Percentiles rank a stretch among this genome's conserved stretches.
Conservation (phyloP, 2,888 invertebrate genomes). For the Mycalesis mineus region DNA sequence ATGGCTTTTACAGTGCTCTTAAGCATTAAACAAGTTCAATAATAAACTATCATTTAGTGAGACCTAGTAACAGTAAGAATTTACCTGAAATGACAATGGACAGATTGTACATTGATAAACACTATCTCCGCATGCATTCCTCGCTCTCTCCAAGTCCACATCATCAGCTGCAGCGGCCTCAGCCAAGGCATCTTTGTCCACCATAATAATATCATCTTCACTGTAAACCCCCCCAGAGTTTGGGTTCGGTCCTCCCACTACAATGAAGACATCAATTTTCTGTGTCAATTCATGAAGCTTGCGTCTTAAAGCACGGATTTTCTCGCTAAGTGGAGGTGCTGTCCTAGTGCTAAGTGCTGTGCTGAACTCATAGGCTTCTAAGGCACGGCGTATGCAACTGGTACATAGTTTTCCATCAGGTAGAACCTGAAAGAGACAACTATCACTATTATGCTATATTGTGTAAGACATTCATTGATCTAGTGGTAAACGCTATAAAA, state of each 20-base stretch:
- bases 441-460: too few species aligned
- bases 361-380: conserved; percentile 61
- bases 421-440: conserved; percentile 49
- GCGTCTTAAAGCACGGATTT: conserved; percentile 58
- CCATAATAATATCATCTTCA: conserved; percentile 70
- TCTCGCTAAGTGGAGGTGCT: conserved; percentile 60
- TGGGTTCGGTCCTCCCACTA: conserved; percentile 57
- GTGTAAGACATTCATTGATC: too few species aligned
- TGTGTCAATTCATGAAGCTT: conserved; percentile 64
- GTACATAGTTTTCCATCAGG: conserved; percentile 59
- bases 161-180: conserved; percentile 56
- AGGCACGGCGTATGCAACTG: conserved; percentile 52
- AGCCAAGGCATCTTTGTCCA: conserved; percentile 58
- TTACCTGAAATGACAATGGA: conserved; percentile 58
- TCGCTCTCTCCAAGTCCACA: conserved; percentile 50
- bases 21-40: too few species aligned
- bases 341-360: conserved; percentile 42
- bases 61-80: neutral
- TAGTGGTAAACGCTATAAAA: too few species aligned
- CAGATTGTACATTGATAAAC: conserved; percentile 69
- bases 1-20: too few species aligned
- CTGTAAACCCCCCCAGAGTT: conserved; percentile 53
- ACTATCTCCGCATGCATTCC: conserved; percentile 55
- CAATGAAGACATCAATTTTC: conserved; percentile 70
- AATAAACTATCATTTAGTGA: too few species aligned